phyloP scores from a whole-genome alignment of 2,797 vertebrate species.

The Gymnothorax reevesii region DNA sequence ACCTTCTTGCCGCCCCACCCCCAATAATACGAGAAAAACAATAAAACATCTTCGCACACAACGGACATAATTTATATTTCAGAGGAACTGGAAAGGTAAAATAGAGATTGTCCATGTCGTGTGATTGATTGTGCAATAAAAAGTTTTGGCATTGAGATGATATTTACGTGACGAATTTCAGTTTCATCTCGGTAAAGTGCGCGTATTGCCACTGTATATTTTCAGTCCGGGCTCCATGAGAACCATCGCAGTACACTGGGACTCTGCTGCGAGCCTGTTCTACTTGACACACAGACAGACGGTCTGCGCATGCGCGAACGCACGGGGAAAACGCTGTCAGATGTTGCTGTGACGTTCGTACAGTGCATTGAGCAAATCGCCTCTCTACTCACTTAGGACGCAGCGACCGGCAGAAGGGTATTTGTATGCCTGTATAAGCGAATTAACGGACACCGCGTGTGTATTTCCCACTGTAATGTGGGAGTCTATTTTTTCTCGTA shows the following conservation, averaged over 20 bases:
- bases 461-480: constrained; percentile 4
- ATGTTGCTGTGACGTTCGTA: constrained; percentile 26
- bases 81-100: background rate
- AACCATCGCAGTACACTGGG: background rate
- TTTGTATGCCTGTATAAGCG: background rate
- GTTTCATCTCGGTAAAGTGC: too few relatives aligned
- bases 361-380: constrained; percentile 19
- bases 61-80: background rate
- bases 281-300: background rate
- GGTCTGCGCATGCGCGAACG: background rate
- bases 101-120: background rate
- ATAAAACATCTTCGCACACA: background rate
- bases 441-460: background rate
- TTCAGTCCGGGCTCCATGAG: background rate
- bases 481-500: background rate
- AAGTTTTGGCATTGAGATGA: background rate
- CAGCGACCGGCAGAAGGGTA: background rate
- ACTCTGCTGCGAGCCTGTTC: background rate
- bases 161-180: background rate
- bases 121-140: background rate
- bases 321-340: background rate
- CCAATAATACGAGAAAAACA: too few relatives aligned
- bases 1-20: too few relatives aligned
- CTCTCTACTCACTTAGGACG: constrained; percentile 6
- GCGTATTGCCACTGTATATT: too few relatives aligned